phyloP scores from a whole-genome alignment of 2,797 vertebrate genomes.

The Alcedo quadribrachys region DNA sequence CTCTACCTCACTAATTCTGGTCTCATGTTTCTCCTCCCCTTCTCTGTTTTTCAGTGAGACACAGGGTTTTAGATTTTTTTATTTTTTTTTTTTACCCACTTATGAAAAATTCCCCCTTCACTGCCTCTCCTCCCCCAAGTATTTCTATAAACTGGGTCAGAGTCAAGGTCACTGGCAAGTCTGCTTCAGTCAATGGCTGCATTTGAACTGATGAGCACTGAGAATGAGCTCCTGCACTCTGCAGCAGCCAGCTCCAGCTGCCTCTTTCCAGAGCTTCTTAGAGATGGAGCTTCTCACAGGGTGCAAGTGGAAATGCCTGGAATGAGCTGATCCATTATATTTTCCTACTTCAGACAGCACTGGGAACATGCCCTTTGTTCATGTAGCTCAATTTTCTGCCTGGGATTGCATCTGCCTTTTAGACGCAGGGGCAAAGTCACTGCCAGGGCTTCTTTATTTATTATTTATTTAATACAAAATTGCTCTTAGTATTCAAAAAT shows the following conservation, averaged over 20 bases:
- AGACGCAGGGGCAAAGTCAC: conserved; percentile 57
- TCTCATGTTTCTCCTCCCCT: not conserved
- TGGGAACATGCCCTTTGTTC: conserved; percentile 29
- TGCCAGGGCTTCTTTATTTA: conserved; percentile 35
- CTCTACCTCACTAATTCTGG: conserved; percentile 11
- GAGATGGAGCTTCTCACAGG: not conserved
- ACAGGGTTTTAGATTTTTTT: not conserved
- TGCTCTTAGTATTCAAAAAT: conserved; percentile 60
- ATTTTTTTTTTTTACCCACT: not conserved
- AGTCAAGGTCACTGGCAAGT: conserved; percentile 26
- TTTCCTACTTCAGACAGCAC: conserved; percentile 19
- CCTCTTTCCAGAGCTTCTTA: conserved; percentile 12
- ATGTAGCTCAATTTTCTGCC: conserved; percentile 8
- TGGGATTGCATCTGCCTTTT: conserved; percentile 54
- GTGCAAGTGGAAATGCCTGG: conserved; percentile 2
- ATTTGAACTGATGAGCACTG: conserved; percentile 22
- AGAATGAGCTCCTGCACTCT: not conserved
- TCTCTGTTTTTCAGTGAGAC: not conserved
- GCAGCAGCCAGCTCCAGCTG: not conserved
- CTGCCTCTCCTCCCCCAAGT: not conserved
- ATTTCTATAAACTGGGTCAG: conserved; percentile 17
- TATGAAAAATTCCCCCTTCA: not conserved
- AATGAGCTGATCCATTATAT: conserved; percentile 28
- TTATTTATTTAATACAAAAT: conserved; percentile 43
- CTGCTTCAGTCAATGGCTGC: conserved; percentile 25